Conservation (phyloP, 2,797 vertebrate genomes). For the Muraenolepis orangiensis region DNA sequence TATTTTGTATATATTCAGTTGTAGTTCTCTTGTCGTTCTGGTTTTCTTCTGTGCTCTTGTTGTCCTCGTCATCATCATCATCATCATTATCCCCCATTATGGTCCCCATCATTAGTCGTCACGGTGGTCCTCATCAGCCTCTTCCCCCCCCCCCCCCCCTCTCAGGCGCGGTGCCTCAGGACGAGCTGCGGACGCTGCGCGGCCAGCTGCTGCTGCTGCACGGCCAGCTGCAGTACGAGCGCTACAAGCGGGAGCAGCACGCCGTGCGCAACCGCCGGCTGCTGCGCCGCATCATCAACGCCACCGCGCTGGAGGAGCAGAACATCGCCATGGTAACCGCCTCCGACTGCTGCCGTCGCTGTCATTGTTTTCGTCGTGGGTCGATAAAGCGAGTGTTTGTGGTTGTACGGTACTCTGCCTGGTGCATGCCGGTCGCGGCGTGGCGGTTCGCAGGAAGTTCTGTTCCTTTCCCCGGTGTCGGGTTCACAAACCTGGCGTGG, state of each 20-base stretch:
- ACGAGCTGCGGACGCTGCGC: conserved; percentile 90
- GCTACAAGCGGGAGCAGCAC: conserved; percentile 96
- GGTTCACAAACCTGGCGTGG: too few species aligned
- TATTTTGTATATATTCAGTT: not conserved
- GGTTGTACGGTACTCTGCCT: too few species aligned
- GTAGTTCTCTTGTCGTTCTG: not conserved
- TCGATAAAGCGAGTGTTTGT: not conserved
- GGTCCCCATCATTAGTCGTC: conserved; percentile 32
- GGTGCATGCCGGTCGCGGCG: too few species aligned
- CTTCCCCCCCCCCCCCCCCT: conserved; percentile 11
- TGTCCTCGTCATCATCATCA: too few species aligned
- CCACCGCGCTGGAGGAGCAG: conserved; percentile 92
- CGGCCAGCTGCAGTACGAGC: conserved; percentile 94
- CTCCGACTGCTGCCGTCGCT: not conserved
- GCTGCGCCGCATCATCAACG: conserved; percentile 89
- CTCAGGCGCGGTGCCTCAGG: conserved; percentile 87
- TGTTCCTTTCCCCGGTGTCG: too few species aligned
- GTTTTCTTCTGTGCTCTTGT: not conserved
- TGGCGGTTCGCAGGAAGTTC: too few species aligned
- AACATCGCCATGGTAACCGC: conserved; percentile 91
- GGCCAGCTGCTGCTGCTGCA: conserved; percentile 94
- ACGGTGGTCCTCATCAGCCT: not conserved
- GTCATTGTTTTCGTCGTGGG: not conserved
- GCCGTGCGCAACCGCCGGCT: conserved; percentile 93
- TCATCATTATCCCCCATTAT: conserved; percentile 13